Conservation (phyloP, 2,113 vertebrate genomes). For the Perccottus glenii region DNA sequence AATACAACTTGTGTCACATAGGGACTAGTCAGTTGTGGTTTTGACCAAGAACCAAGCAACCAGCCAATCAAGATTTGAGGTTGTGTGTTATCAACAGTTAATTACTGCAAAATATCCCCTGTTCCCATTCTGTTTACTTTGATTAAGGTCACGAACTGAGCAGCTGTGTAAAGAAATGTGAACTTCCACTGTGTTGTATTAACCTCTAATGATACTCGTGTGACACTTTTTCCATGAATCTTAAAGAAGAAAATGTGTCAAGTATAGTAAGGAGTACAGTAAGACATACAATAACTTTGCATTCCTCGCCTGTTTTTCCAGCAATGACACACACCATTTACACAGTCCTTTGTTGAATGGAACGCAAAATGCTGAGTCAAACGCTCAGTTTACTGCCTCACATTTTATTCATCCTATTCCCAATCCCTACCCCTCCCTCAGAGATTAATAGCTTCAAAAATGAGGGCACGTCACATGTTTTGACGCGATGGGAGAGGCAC, state of each 20-base stretch:
- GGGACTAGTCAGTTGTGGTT: background rate
- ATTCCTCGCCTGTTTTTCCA: slow-evolving; percentile 21
- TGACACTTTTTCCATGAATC: background rate
- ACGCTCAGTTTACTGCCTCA: slow-evolving; percentile 46
- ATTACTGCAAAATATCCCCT: background rate
- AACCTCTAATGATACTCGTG: no score
- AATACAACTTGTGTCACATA: background rate
- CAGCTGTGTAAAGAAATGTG: background rate
- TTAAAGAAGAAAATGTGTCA: background rate
- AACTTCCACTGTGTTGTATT: background rate
- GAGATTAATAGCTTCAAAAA: slow-evolving; percentile 67
- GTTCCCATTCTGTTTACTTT: background rate
- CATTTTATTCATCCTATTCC: slow-evolving; percentile 17
- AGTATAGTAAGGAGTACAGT: no score
- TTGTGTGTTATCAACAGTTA: background rate
- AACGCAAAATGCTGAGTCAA: slow-evolving; percentile 70
- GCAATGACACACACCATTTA: slow-evolving; percentile 21
- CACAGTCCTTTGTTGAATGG: slow-evolving; percentile 28
- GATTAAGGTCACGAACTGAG: background rate
- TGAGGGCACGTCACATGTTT: slow-evolving; percentile 63
- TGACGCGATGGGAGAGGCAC: slow-evolving; percentile 37
- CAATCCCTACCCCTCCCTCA: background rate
- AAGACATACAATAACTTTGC: no score
- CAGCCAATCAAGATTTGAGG: background rate
- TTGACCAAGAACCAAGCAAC: background rate